Percentiles rank a stretch among this genome's conserved stretches.
These are phyloP conservation scores for Poecilobothrus nobilitatus DNA, from an alignment of 2,888 invertebrate species.

Conservation along the genomic window DNA sequence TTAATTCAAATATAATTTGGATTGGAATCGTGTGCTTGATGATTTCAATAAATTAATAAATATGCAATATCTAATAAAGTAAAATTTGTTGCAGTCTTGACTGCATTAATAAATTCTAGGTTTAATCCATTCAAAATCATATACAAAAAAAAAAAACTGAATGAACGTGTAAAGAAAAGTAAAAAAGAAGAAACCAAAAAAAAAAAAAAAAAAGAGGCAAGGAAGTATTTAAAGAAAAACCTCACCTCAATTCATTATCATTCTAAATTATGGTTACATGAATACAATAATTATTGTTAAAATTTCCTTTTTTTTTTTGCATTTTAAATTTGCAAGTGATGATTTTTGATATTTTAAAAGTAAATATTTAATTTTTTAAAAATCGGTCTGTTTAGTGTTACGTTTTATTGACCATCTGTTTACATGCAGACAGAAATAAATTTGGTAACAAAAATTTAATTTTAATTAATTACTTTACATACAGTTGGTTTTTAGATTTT, in stretches of 20 bases:
- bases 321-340: too few relatives aligned
- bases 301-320: too few relatives aligned
- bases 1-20: neutral
- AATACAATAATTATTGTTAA: neutral
- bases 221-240: neutral
- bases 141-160: too few relatives aligned
- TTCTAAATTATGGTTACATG: neutral
- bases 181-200: neutral
- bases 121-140: neutral
- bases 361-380: too few relatives aligned
- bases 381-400: too few relatives aligned
- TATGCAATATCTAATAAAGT: neutral
- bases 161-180: too few relatives aligned
- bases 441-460: too few relatives aligned
- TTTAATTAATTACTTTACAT: too few relatives aligned
- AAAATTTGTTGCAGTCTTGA: neutral
- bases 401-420: too few relatives aligned
- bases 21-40: neutral
- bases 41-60: neutral
- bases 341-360: too few relatives aligned
- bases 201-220: neutral
- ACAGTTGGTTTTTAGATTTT: too few relatives aligned
- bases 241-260: conserved; percentile 3
- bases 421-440: too few relatives aligned
- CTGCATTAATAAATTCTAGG: neutral